Percentiles rank a stretch among this genome's conserved stretches.
Conservation (phyloP, 2,888 invertebrate genomes). For the Hartigia nigra region DNA sequence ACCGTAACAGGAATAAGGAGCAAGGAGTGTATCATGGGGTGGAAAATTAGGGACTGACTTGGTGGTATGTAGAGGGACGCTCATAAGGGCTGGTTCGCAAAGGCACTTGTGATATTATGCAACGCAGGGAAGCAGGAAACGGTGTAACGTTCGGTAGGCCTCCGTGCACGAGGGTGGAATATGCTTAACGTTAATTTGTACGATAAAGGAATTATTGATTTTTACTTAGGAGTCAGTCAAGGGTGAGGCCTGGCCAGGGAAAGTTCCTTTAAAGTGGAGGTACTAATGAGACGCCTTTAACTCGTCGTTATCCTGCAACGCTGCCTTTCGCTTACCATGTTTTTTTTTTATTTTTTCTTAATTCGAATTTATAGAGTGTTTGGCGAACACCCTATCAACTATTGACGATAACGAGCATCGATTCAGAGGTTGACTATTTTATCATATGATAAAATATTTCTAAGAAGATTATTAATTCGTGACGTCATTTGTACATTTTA, state of each 20-base stretch:
- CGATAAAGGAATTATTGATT: constrained; percentile 65
- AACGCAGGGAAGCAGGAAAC: constrained; percentile 43
- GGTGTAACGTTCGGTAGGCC: constrained; percentile 40
- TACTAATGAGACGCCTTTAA: constrained; percentile 54
- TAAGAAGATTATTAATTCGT: background rate
- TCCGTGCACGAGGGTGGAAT: constrained; percentile 56
- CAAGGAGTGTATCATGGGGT: constrained; percentile 28
- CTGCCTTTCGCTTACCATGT: constrained; percentile 1
- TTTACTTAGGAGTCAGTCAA: constrained; percentile 59
- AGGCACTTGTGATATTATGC: constrained; percentile 48
- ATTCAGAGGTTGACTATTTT: background rate
- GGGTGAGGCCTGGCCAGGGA: constrained; percentile 48
- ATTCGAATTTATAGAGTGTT: background rate
- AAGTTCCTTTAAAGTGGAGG: constrained; percentile 48
- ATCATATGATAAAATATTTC: too few species aligned
- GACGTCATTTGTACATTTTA: background rate
- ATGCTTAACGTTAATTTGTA: constrained; percentile 63
- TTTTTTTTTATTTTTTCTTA: background rate
- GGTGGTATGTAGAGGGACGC: constrained; percentile 8
- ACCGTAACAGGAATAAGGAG: background rate
- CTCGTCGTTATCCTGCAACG: constrained; percentile 33
- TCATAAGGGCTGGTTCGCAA: background rate
- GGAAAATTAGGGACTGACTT: constrained; percentile 6
- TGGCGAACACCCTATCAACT: too few species aligned
- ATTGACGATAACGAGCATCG: background rate